Evolutionary conservation across 1,140 invertebrate genomes (phyloP).

Genomic region (Leptinotarsa defecta): DNA sequence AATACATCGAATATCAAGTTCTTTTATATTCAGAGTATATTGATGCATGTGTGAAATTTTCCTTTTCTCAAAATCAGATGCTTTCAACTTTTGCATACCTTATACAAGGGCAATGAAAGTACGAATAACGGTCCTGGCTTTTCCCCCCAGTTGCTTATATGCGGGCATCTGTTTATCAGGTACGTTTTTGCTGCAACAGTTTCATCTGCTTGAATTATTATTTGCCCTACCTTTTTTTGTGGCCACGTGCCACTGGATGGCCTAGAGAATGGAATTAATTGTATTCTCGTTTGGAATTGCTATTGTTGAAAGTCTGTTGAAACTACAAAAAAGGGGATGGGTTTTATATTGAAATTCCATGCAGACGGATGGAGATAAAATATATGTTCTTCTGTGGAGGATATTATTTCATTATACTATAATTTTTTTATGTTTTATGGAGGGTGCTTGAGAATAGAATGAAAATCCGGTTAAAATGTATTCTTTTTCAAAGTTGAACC

Average conservation of each 20-base stretch:
- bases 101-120: neutral
- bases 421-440: too few relatives aligned
- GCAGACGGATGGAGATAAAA: neutral
- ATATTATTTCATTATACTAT: neutral
- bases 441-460: too few relatives aligned
- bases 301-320: constrained; percentile 20
- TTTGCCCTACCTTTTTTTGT: constrained; percentile 13
- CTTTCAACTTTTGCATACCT: too few relatives aligned
- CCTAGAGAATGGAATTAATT: constrained; percentile 17
- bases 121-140: neutral
- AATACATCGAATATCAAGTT: too few relatives aligned
- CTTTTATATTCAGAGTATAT: too few relatives aligned
- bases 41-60: too few relatives aligned
- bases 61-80: too few relatives aligned
- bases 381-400: neutral
- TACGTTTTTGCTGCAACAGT: constrained; percentile 18
- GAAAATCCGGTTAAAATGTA: too few relatives aligned
- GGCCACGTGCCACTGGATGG: constrained; percentile 17
- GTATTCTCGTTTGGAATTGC: constrained; percentile 7
- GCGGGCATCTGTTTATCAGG: constrained; percentile 11
- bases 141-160: constrained; percentile 17
- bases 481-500: too few relatives aligned
- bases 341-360: constrained; percentile 1
- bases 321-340: constrained; percentile 12
- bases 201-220: constrained; percentile 22